Conservation (phyloP, 2,113 vertebrate genomes). For the Brevimyrus niger region DNA sequence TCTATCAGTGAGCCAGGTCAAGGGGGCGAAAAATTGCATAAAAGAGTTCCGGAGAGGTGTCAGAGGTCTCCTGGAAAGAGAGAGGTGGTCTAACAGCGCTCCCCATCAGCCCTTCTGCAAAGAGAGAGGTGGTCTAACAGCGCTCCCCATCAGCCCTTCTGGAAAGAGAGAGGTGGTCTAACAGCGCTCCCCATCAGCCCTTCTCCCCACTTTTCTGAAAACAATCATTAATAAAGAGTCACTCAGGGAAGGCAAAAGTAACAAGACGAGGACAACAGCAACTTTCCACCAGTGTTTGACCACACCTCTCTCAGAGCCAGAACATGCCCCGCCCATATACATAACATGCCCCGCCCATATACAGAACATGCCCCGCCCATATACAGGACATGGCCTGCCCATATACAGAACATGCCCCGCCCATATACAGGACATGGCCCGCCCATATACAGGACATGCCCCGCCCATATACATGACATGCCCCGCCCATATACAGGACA, state of each 20-base stretch:
- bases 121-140: too few species aligned
- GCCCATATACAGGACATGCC: neutral
- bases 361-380: neutral
- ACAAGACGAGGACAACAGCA: neutral
- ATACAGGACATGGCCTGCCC: neutral
- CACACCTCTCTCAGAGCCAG: neutral
- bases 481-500: neutral
- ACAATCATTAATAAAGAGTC: neutral
- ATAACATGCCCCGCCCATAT: neutral
- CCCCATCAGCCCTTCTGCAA: too few species aligned
- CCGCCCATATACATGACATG: neutral
- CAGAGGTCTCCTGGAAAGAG: neutral
- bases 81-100: neutral
- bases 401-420: neutral
- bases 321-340: neutral
- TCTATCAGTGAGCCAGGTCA: conserved; percentile 21
- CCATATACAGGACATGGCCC: neutral
- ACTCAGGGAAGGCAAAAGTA: neutral
- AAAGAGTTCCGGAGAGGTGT: conserved; percentile 20
- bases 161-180: neutral
- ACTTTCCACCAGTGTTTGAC: neutral
- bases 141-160: neutral
- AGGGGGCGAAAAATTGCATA: conserved; percentile 26
- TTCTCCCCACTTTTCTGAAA: neutral
- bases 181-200: too few species aligned